A percentile compares a stretch with the other conserved stretches of the same genome.
Evolutionary conservation across 2,888 invertebrate species (phyloP).

Genomic region (Trilocha varians): DNA sequence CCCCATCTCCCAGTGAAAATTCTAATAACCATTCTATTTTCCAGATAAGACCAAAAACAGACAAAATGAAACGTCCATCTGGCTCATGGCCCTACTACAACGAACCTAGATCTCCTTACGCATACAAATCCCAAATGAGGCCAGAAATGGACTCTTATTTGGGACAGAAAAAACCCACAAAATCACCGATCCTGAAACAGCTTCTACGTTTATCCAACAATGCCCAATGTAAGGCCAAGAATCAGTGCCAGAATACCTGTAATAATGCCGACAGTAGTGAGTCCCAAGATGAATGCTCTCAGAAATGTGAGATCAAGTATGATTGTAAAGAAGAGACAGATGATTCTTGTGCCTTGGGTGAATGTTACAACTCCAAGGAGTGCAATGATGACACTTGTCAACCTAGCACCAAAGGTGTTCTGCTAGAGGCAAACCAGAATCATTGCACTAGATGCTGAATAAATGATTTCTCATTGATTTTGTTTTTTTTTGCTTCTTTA

Average conservation of each 20-base stretch:
- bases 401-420: conserved; percentile 9
- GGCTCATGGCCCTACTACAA: too few relatives aligned
- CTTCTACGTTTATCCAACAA: conserved; percentile 22
- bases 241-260: conserved; percentile 30
- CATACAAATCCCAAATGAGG: neutral
- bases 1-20: too few relatives aligned
- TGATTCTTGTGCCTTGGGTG: conserved; percentile 12
- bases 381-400: conserved; percentile 10
- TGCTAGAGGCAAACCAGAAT: conserved; percentile 2
- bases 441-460: conserved; percentile 13
- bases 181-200: conserved; percentile 26
- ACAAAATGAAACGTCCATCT: too few relatives aligned
- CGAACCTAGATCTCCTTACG: too few relatives aligned
- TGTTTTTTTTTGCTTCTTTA: neutral
- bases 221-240: conserved; percentile 26
- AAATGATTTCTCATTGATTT: conserved; percentile 1
- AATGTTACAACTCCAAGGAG: conserved; percentile 14
- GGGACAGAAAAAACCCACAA: neutral
- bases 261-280: conserved; percentile 8
- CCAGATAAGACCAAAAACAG: too few relatives aligned
- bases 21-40: too few relatives aligned
- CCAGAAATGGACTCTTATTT: neutral
- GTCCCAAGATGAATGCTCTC: conserved; percentile 18
- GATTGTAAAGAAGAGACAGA: conserved; percentile 20
- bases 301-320: conserved; percentile 23